phyloP scores from a whole-genome alignment of 2,113 vertebrate species.

The Elaphurus davidianus region DNA sequence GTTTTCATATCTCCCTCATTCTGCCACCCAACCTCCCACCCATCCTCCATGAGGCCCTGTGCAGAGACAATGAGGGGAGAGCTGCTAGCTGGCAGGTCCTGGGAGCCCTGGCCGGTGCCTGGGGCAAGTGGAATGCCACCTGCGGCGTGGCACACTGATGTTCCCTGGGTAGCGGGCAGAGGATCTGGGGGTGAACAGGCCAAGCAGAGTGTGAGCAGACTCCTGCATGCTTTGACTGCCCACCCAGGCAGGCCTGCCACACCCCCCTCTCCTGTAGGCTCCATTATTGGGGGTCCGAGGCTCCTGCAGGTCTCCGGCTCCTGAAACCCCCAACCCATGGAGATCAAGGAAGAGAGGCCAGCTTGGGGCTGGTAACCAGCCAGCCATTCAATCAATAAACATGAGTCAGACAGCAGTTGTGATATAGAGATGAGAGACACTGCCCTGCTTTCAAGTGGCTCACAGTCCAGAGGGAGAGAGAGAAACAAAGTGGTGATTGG shows the following conservation, averaged over 20 bases:
- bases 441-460: not conserved
- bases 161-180: conserved; percentile 27
- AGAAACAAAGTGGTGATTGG: not conserved
- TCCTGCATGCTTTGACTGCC: not conserved
- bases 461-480: not conserved
- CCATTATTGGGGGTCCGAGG: not conserved
- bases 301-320: not conserved
- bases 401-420: not conserved
- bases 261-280: not conserved
- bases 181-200: not conserved
- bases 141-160: conserved; percentile 10
- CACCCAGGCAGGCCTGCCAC: not conserved
- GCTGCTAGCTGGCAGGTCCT: not conserved
- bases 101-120: not conserved
- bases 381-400: not conserved
- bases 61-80: not conserved
- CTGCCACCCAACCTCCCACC: not conserved
- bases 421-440: not conserved
- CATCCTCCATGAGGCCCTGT: not conserved
- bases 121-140: not conserved
- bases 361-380: not conserved
- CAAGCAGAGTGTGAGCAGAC: not conserved
- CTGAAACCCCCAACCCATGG: not conserved
- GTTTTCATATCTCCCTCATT: not conserved
- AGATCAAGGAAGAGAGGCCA: not conserved